Percentiles rank a stretch among this genome's conserved stretches.
These are phyloP conservation scores for Irena cyanogastra DNA, from an alignment of 2,113 vertebrate species.

Conservation along the genomic window DNA sequence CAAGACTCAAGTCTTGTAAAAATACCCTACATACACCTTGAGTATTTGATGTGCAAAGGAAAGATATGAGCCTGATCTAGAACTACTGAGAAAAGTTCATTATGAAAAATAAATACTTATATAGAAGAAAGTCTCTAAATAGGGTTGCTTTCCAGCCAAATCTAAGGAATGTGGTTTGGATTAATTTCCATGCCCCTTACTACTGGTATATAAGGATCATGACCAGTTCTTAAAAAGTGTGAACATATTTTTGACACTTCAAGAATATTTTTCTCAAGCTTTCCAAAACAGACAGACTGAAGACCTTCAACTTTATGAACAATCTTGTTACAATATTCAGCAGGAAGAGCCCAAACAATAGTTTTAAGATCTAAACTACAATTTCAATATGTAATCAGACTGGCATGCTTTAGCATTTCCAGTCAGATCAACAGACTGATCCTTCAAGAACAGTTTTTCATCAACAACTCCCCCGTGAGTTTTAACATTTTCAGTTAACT, in stretches of 20 bases:
- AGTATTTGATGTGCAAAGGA: not conserved
- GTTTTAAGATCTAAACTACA: not conserved
- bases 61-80: not conserved
- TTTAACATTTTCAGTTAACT: not conserved
- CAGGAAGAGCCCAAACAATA: not conserved
- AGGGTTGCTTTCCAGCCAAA: not conserved
- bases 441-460: not conserved
- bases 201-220: not conserved
- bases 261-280: not conserved
- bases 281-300: not conserved
- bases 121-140: not conserved
- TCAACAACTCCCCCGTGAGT: rapidly evolving
- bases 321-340: not conserved
- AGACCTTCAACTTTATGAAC: not conserved
- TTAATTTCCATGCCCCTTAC: not conserved
- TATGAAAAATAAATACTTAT: not conserved
- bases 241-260: not conserved
- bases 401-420: not conserved
- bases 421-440: not conserved
- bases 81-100: not conserved
- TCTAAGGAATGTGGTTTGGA: not conserved
- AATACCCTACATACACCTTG: not conserved
- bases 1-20: not conserved
- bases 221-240: not conserved
- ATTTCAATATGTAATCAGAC: not conserved